Evolutionary conservation across 2,888 invertebrate species (phyloP).

Genomic region (Acanthosepion lycidas): DNA sequence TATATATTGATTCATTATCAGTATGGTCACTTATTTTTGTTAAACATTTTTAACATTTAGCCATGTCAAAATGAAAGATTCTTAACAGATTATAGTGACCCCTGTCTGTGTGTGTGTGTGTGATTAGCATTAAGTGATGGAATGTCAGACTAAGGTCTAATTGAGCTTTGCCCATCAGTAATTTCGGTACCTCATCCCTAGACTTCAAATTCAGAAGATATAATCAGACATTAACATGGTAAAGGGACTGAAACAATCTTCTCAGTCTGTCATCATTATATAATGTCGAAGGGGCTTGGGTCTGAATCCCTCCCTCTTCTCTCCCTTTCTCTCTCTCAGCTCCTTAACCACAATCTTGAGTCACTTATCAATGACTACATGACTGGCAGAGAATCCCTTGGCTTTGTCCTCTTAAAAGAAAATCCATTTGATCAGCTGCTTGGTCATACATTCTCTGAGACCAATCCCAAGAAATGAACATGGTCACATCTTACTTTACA

Average conservation of each 20-base stretch:
- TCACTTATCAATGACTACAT: background rate
- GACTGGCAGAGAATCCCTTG: background rate
- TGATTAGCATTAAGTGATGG: background rate
- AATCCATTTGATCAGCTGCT: no score
- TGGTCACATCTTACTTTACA: no score
- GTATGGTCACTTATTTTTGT: background rate
- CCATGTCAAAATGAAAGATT: background rate
- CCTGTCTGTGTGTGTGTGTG: background rate
- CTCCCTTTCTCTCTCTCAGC: background rate
- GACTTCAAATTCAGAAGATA: background rate
- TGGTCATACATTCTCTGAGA: no score
- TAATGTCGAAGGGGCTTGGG: background rate
- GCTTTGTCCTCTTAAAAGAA: background rate
- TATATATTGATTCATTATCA: no score
- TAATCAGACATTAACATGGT: background rate
- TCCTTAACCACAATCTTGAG: background rate
- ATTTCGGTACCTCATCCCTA: background rate
- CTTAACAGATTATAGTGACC: background rate
- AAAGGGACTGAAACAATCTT: background rate
- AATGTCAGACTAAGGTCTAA: background rate
- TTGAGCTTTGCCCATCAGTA: background rate
- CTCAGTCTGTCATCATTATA: background rate
- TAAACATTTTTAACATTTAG: background rate
- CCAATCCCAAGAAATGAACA: no score
- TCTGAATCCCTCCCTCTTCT: background rate